A percentile compares a stretch with the other conserved stretches of the same genome.
Evolutionary conservation across 1,140 invertebrate species (phyloP).

Genomic region (Mesaphorura yosii): DNA sequence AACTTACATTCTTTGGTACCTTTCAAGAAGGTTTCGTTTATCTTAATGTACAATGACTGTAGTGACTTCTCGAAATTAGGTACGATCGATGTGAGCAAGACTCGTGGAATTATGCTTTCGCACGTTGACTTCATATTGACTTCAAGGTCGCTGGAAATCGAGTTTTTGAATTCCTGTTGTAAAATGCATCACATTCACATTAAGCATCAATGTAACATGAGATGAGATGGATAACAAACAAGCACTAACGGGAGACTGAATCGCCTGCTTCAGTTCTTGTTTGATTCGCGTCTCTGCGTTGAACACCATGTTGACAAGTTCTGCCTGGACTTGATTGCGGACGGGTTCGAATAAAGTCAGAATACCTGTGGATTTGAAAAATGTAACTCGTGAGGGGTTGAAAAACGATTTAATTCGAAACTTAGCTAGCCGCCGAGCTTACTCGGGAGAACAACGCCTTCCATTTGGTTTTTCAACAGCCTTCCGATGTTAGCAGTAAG

Average conservation of each 20-base stretch:
- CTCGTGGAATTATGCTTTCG: slow-evolving; percentile 42
- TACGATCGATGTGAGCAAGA: slow-evolving; percentile 58
- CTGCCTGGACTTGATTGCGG: slow-evolving; percentile 52
- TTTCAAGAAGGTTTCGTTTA: slow-evolving; percentile 69
- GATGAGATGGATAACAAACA: too few relatives aligned
- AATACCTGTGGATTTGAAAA: too few relatives aligned
- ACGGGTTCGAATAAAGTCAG: slow-evolving; percentile 48
- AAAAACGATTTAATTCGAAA: not conserved
- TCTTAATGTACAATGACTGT: slow-evolving; percentile 71
- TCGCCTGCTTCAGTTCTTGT: slow-evolving; percentile 63
- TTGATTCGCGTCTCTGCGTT: slow-evolving; percentile 59
- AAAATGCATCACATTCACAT: too few relatives aligned
- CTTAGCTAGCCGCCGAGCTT: too few relatives aligned
- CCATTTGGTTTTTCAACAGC: slow-evolving; percentile 27
- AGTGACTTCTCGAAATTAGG: slow-evolving; percentile 74
- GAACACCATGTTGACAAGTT: slow-evolving; percentile 55
- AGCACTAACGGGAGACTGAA: too few relatives aligned
- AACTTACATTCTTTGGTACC: slow-evolving; percentile 80
- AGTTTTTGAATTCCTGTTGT: slow-evolving; percentile 13
- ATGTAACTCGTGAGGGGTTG: too few relatives aligned
- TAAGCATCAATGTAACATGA: too few relatives aligned
- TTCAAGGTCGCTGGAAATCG: slow-evolving; percentile 10
- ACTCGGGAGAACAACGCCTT: slow-evolving; percentile 23
- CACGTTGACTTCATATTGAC: slow-evolving; percentile 13
- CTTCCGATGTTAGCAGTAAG: slow-evolving; percentile 23